phyloP scores from a whole-genome alignment of 2,113 vertebrate species.

The Halcyon malimbica region DNA sequence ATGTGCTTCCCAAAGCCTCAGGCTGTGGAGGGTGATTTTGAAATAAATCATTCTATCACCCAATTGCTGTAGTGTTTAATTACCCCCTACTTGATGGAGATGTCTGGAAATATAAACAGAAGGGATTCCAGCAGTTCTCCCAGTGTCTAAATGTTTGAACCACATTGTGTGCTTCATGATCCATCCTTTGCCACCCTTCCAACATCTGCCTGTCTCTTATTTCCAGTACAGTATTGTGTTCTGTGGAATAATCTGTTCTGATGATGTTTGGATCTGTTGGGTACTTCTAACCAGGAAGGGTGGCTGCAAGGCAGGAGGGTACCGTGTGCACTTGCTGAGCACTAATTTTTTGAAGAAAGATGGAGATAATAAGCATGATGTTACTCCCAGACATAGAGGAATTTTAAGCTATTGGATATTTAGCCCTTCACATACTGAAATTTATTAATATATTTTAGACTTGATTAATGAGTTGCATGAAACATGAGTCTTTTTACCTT shows the following conservation, averaged over 20 bases:
- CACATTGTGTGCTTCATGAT: background rate
- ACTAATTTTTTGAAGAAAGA: background rate
- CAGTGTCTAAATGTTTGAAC: background rate
- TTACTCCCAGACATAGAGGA: background rate
- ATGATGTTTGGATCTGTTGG: background rate
- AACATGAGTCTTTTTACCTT: background rate
- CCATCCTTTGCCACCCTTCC: background rate
- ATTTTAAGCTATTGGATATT: background rate
- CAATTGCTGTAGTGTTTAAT: slow-evolving; percentile 48
- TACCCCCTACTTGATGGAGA: slow-evolving; percentile 24
- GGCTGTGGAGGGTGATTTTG: slow-evolving; percentile 5
- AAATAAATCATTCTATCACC: slow-evolving; percentile 54
- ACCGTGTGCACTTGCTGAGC: background rate
- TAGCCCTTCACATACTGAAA: background rate
- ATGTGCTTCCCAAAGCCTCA: slow-evolving; percentile 27
- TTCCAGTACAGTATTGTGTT: background rate
- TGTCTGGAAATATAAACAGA: slow-evolving; percentile 37
- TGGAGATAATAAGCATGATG: background rate
- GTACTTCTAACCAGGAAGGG: no score
- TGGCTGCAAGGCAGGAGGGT: background rate
- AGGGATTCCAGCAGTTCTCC: slow-evolving; percentile 34
- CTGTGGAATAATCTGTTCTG: background rate
- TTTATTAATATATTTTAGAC: background rate
- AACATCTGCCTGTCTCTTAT: background rate
- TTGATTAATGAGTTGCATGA: background rate